A percentile compares a stretch with the other conserved stretches of the same genome.
phyloP scores from a whole-genome alignment of 2,113 vertebrate species.

The Lagopus muta region DNA sequence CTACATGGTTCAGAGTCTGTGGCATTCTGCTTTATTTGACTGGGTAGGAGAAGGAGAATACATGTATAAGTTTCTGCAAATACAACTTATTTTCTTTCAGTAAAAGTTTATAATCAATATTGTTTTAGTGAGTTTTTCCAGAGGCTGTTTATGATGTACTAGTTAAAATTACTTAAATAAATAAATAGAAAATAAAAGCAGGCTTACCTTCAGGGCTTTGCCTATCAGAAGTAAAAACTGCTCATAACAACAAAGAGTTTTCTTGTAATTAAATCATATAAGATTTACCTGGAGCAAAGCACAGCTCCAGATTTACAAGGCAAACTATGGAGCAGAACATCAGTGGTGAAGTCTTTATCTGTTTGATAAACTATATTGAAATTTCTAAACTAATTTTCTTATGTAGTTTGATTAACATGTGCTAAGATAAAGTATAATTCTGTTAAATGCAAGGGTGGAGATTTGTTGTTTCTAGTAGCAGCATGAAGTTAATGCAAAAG shows the following conservation, averaged over 20 bases:
- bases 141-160: background rate
- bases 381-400: slow-evolving; percentile 42
- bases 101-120: background rate
- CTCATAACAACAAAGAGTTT: background rate
- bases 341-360: slow-evolving; percentile 5
- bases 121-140: background rate
- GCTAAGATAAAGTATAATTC: slow-evolving; percentile 28
- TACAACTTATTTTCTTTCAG: background rate
- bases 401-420: slow-evolving; percentile 15
- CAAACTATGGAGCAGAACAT: background rate
- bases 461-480: slow-evolving; percentile 18
- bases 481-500: slow-evolving; percentile 36
- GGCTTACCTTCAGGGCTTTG: background rate
- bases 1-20: background rate
- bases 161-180: background rate
- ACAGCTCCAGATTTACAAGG: background rate
- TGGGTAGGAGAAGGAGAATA: background rate
- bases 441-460: slow-evolving; percentile 12
- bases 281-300: background rate
- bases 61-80: background rate
- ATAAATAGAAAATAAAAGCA: background rate
- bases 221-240: background rate
- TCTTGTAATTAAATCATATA: slow-evolving; percentile 29
- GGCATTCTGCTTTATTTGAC: background rate
- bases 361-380: slow-evolving; percentile 2